Evolutionary conservation across 2,888 invertebrate species (phyloP).

Genomic region (Lasioglossum malachurum): DNA sequence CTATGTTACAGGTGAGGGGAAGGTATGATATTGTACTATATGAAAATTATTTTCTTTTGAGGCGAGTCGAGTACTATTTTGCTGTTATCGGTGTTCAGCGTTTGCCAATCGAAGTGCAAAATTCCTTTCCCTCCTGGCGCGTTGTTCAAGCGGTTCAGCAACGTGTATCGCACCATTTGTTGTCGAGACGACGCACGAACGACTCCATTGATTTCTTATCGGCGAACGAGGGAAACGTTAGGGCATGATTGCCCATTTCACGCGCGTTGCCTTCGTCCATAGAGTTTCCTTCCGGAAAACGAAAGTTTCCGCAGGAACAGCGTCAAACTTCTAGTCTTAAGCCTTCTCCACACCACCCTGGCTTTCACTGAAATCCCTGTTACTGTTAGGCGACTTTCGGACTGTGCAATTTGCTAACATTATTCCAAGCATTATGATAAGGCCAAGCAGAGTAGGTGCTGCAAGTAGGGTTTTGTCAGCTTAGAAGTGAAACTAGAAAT

Average conservation of each 20-base stretch:
- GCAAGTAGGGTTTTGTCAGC: background rate
- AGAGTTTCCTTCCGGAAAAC: background rate
- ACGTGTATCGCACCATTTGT: background rate
- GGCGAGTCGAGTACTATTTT: background rate
- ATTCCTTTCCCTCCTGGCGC: background rate
- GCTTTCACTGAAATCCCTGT: background rate
- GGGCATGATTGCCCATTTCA: background rate
- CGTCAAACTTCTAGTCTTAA: background rate
- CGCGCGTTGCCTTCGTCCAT: constrained; percentile 1
- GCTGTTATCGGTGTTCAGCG: background rate
- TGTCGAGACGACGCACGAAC: background rate
- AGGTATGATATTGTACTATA: too few species aligned
- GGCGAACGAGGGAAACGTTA: background rate
- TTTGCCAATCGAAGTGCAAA: background rate
- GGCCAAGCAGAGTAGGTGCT: background rate
- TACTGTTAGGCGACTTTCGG: background rate
- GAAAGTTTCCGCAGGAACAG: background rate
- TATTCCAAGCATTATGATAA: background rate
- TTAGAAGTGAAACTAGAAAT: background rate
- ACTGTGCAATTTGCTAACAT: background rate
- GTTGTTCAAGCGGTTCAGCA: background rate
- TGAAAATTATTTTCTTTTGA: background rate
- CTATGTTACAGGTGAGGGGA: too few species aligned
- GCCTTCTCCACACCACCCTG: background rate
- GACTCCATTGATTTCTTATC: constrained; percentile 9